Evolutionary conservation across 2,113 vertebrate species (phyloP).

Genomic region (Tretioscincus oriximinensis): DNA sequence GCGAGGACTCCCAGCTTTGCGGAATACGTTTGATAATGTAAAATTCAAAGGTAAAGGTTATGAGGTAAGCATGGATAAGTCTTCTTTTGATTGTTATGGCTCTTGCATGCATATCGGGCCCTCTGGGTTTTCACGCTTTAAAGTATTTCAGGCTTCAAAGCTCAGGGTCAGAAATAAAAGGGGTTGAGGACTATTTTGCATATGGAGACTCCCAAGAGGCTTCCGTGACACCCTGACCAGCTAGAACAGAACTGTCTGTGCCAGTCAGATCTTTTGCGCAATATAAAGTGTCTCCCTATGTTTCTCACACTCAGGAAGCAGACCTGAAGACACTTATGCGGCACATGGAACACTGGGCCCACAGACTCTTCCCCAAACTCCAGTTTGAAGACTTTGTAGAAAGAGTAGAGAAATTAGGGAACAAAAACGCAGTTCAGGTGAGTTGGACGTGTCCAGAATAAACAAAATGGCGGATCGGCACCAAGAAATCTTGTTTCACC

Average conservation of each 20-base stretch:
- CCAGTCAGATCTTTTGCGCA: no score
- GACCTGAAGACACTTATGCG: constrained; percentile 85
- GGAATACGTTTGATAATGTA: constrained; percentile 81
- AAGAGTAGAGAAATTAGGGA: constrained; percentile 84
- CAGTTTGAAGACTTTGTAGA: constrained; percentile 94
- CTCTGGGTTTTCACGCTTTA: not conserved
- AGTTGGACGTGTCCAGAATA: not conserved
- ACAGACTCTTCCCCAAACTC: constrained; percentile 89
- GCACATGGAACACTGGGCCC: constrained; percentile 98
- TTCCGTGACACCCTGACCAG: no score
- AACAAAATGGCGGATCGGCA: not conserved
- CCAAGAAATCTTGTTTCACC: not conserved
- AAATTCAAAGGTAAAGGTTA: constrained; percentile 92
- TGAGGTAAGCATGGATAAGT: constrained; percentile 77
- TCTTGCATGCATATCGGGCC: not conserved
- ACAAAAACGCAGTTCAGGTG: constrained; percentile 96
- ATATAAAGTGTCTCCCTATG: no score
- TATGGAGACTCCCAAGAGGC: no score
- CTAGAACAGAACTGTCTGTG: no score
- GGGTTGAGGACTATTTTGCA: no score
- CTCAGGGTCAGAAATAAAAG: no score
- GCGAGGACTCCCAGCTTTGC: constrained; percentile 89
- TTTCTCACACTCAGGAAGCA: constrained; percentile 75
- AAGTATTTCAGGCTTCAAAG: no score
- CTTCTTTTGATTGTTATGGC: constrained; percentile 8